A percentile compares a stretch with the other conserved stretches of the same genome.
phyloP scores from a whole-genome alignment of 2,113 vertebrate species.

The Phylloscopus trochilus region DNA sequence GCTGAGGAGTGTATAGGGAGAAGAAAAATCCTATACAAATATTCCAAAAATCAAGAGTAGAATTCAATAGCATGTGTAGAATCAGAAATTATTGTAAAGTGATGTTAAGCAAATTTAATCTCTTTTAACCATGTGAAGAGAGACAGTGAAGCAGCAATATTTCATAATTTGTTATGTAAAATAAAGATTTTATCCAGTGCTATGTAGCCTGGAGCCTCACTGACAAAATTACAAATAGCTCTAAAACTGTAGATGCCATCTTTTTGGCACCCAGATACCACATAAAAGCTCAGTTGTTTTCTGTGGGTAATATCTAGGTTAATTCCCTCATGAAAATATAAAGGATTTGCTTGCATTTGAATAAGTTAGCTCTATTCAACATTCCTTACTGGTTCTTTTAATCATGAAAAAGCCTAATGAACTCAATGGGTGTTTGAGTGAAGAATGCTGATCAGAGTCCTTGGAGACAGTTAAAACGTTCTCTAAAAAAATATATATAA shows the following conservation, averaged over 20 bases:
- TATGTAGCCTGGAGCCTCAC: not conserved
- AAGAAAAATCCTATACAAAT: not conserved
- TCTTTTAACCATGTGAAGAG: conserved; percentile 12
- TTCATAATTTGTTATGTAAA: conserved; percentile 21
- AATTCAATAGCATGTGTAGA: not conserved
- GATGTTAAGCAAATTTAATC: not conserved
- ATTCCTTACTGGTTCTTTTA: not conserved
- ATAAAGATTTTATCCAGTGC: not conserved
- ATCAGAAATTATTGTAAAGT: not conserved
- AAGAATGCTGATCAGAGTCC: not conserved
- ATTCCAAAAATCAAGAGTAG: not conserved
- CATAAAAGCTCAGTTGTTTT: not conserved
- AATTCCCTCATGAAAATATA: not conserved
- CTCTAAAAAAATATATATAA: not conserved
- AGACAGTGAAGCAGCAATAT: not conserved
- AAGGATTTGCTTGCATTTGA: not conserved
- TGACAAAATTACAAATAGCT: conserved; percentile 31
- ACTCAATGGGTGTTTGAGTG: not conserved
- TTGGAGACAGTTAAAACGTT: not conserved
- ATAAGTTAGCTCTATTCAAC: not conserved
- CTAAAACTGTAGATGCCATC: conserved; percentile 1
- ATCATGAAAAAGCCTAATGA: not conserved
- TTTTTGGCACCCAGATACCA: not conserved
- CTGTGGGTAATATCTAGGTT: not conserved
- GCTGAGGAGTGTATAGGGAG: not conserved